Evolutionary conservation across 92 coral and sea anemone genomes (phyloP).

Genomic region (Isaurus tuberculatus): DNA sequence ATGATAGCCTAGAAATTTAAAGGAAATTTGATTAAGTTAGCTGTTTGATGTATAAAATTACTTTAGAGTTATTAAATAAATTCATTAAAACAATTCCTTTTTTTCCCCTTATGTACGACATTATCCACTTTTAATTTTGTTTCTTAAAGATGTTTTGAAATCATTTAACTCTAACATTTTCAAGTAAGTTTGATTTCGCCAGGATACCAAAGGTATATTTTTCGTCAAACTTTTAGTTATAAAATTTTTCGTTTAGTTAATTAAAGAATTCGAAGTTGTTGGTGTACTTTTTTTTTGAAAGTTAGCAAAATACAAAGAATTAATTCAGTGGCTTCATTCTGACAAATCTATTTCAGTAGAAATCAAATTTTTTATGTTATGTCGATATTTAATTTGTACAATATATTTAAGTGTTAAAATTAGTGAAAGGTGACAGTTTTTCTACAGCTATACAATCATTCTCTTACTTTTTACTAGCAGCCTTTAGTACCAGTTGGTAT

Average conservation of each 20-base stretch:
- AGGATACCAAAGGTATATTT: neutral
- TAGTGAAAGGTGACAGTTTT: neutral
- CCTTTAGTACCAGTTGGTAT: constrained; percentile 80
- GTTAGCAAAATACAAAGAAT: neutral
- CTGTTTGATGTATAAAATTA: neutral
- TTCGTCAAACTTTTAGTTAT: constrained; percentile 15
- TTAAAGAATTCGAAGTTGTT: neutral
- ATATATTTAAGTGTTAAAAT: neutral
- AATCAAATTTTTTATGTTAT: neutral
- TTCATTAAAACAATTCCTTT: neutral
- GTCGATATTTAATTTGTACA: neutral
- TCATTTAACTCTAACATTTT: too few relatives aligned
- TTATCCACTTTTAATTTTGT: neutral
- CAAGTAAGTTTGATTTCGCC: too few relatives aligned
- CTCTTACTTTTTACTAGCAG: constrained; percentile 32
- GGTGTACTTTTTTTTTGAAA: neutral
- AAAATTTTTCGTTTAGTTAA: neutral
- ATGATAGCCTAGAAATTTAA: neutral
- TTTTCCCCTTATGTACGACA: neutral
- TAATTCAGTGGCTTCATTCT: neutral
- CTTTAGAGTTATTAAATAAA: constrained; percentile 6
- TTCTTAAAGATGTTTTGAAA: constrained; percentile 1
- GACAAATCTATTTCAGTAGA: neutral
- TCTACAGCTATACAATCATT: neutral
- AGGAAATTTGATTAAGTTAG: constrained; percentile 18